Conservation (phyloP, 2,113 vertebrate species). For the Nesoenas mayeri region DNA sequence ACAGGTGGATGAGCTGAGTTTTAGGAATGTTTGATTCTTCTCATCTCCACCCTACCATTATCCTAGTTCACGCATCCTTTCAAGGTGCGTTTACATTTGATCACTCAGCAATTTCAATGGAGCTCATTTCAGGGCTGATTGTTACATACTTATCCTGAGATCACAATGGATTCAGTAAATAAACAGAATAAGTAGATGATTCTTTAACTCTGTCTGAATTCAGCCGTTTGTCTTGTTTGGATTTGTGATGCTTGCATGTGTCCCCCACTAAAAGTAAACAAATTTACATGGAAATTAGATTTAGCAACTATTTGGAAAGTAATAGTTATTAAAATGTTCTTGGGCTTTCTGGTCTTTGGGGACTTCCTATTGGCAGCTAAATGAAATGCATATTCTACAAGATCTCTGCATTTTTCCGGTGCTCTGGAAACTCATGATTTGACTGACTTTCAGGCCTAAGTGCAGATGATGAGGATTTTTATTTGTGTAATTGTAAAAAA, state of each 20-base stretch:
- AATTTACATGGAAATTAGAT: slow-evolving; percentile 64
- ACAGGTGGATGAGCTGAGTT: neutral
- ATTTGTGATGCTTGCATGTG: slow-evolving; percentile 38
- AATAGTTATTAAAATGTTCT: slow-evolving; percentile 26
- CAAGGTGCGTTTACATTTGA: neutral
- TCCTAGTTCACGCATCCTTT: neutral
- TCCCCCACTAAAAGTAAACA: slow-evolving; percentile 10
- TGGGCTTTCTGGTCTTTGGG: neutral
- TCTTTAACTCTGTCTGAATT: slow-evolving; percentile 39
- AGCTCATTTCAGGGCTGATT: neutral
- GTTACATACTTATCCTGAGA: neutral
- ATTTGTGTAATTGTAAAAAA: slow-evolving; percentile 32
- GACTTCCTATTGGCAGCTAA: slow-evolving; percentile 2
- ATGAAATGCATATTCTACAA: neutral
- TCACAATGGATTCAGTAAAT: neutral
- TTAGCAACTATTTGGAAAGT: slow-evolving; percentile 14
- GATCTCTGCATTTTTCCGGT: slow-evolving; percentile 21
- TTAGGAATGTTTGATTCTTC: neutral
- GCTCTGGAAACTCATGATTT: neutral
- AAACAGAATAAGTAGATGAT: neutral
- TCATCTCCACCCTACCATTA: neutral
- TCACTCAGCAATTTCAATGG: neutral
- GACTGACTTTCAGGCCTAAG: neutral
- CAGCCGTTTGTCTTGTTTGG: slow-evolving; percentile 51
- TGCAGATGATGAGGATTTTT: neutral